A percentile compares a stretch with the other conserved stretches of the same genome.
Evolutionary conservation across 2,797 vertebrate species (phyloP).

Genomic region (Hephaestus fuliginosus): DNA sequence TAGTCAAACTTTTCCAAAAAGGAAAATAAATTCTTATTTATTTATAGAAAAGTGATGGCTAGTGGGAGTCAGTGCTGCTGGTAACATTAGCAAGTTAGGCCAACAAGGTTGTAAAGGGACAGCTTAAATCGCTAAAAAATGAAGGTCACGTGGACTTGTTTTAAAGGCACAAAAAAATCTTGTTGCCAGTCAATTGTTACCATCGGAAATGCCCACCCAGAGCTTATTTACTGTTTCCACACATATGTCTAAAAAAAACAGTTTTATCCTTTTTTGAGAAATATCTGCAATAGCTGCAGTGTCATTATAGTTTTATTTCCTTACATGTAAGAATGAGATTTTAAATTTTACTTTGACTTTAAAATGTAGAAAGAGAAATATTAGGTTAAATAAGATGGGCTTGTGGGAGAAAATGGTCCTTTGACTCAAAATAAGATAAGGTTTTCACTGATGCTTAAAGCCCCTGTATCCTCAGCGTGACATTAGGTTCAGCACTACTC

Average conservation of each 20-base stretch:
- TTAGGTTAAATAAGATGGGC: neutral
- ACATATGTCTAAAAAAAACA: neutral
- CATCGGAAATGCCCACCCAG: neutral
- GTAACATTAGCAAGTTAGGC: neutral
- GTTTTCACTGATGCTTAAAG: neutral
- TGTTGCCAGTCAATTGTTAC: neutral
- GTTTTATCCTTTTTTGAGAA: neutral
- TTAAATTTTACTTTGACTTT: neutral
- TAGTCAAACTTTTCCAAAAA: neutral
- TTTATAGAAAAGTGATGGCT: neutral
- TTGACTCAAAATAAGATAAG: neutral
- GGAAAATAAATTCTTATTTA: neutral
- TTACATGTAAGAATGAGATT: neutral
- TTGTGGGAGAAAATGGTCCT: neutral
- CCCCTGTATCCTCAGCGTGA: neutral
- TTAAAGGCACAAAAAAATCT: too few relatives aligned
- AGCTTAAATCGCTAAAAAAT: neutral
- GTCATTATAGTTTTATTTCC: neutral
- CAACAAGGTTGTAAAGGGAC: too few relatives aligned
- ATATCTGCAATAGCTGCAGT: neutral
- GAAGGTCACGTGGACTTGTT: neutral
- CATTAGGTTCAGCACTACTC: neutral
- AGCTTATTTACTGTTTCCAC: neutral
- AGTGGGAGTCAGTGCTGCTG: neutral
- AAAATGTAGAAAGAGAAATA: neutral